Evolutionary conservation across 2,888 invertebrate genomes (phyloP).

Genomic region (Erannis defoliaria): DNA sequence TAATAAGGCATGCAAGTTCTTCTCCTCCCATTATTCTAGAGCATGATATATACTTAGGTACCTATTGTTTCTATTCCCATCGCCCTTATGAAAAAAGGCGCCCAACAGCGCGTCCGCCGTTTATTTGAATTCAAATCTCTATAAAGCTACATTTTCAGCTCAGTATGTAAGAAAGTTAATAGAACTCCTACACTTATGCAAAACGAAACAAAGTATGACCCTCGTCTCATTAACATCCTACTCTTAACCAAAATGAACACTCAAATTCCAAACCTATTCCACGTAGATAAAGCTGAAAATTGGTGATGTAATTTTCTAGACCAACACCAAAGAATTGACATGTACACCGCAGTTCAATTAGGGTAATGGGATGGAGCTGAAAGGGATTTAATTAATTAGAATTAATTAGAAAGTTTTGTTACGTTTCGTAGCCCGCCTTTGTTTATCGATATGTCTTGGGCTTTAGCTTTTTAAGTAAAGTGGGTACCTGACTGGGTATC

Average conservation of each 20-base stretch:
- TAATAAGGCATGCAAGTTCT: too few relatives aligned
- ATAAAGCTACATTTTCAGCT: neutral
- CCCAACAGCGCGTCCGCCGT: too few relatives aligned
- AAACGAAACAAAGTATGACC: conserved; percentile 76
- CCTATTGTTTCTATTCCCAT: too few relatives aligned
- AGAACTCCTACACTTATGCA: conserved; percentile 69
- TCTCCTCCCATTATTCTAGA: too few relatives aligned
- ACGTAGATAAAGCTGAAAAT: conserved; percentile 47
- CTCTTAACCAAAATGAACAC: conserved; percentile 7
- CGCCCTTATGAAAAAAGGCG: too few relatives aligned
- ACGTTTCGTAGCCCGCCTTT: conserved; percentile 78
- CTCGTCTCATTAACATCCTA: conserved; percentile 72
- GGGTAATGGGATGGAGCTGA: conserved; percentile 84
- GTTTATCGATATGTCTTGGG: conserved; percentile 73
- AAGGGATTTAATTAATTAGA: conserved; percentile 87
- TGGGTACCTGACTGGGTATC: too few relatives aligned
- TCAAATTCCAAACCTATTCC: conserved; percentile 43
- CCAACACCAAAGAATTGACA: conserved; percentile 82
- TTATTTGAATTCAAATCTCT: neutral
- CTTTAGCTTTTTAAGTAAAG: conserved; percentile 52
- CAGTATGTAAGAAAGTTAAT: conserved; percentile 28
- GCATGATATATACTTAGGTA: too few relatives aligned
- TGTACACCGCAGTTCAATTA: conserved; percentile 86
- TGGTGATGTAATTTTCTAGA: conserved; percentile 41
- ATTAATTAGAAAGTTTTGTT: conserved; percentile 85